Percentiles rank a stretch among this genome's conserved stretches.
Evolutionary conservation across 2,888 invertebrate genomes (phyloP).

Genomic region (Tenthredo notha): DNA sequence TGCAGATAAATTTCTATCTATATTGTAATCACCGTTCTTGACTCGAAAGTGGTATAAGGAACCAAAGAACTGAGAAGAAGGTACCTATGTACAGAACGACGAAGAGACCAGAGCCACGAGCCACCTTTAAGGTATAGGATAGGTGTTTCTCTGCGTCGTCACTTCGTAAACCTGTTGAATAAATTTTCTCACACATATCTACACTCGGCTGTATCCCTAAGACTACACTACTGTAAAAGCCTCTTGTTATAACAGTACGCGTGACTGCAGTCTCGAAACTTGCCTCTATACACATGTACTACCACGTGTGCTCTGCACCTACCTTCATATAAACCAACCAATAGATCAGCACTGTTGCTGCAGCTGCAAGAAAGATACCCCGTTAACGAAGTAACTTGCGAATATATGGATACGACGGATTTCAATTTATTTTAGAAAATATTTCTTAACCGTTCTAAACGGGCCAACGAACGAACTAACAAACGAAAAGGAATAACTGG

Average conservation of each 20-base stretch:
- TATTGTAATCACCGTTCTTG: slow-evolving; percentile 71
- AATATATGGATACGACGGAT: not conserved
- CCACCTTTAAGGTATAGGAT: slow-evolving; percentile 66
- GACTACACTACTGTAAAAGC: slow-evolving; percentile 34
- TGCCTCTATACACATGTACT: slow-evolving; percentile 12
- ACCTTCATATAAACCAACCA: not conserved
- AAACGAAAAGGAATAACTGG: not conserved
- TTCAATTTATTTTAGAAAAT: slow-evolving; percentile 1
- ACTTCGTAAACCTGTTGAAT: slow-evolving; percentile 76
- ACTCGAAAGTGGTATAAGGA: slow-evolving; percentile 43
- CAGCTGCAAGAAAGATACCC: slow-evolving; percentile 16
- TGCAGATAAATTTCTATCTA: slow-evolving; percentile 75
- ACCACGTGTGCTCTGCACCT: slow-evolving; percentile 15
- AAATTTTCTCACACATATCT: slow-evolving; percentile 63
- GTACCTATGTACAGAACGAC: slow-evolving; percentile 20
- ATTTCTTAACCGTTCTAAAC: not conserved
- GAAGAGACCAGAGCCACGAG: slow-evolving; percentile 64
- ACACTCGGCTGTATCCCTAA: not conserved
- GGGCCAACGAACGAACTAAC: not conserved
- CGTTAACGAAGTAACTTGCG: slow-evolving; percentile 34
- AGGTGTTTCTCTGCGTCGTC: slow-evolving; percentile 74
- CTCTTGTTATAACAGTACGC: slow-evolving; percentile 36
- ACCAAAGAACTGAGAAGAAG: slow-evolving; percentile 44
- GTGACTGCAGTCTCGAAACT: slow-evolving; percentile 12
- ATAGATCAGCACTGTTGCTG: slow-evolving; percentile 14